Base-by-base conservation (phyloP, 2,113 vertebrate genomes). In the Epinephelus lanceolatus region DNA sequence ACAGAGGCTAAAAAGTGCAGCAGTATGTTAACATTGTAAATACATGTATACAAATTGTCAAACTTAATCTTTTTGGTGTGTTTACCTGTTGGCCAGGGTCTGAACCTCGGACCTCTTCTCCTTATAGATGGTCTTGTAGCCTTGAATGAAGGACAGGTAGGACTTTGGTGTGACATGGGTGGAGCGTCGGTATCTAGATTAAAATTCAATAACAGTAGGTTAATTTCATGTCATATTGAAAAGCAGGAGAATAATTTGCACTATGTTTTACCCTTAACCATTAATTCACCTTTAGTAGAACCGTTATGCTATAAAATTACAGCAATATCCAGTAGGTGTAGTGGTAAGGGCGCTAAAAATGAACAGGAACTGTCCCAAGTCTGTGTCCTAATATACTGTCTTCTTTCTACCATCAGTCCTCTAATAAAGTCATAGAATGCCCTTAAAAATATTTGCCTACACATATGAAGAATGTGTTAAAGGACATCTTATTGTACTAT, bases 111-210 rank as follows among this genome's bases (percentile, higher is more conserved):
- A 76, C 8, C 88, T 96, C 59, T 99, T 99, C 90, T 98, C 97
- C 85, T 92, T 94, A 81, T 99, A 99, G 63, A 97, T 97, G 49
- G 88, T 65, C 92, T 99, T 99, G 91, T 99, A 99, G 18, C 95
- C 94, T 72, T 98, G 98, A 88, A 99, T 98, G 92, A 99, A 99
- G 83, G 97, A 97, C 52, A 99, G 94, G 91, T 99, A 99, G 33
- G 98, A 99, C 86, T 98, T 99, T 52, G 98, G 97, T 0, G 98
- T 99, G 88, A 99, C 97, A 0, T 99, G 97, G 1, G 97, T 96
- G 60, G 96, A 95, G 57, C 98, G 97, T 15, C 97, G 95, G 83
- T 97, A 94, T 66, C 93, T 94, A 65, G 2, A 83, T 30, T 59
- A 0, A 77, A 82, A 86, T 6, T 6, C 80, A 6, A 80, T 59